A percentile compares a stretch with the other conserved stretches of the same genome.
phyloP scores from a whole-genome alignment of 2,113 vertebrate genomes.

The Diglossa brunneiventris region DNA sequence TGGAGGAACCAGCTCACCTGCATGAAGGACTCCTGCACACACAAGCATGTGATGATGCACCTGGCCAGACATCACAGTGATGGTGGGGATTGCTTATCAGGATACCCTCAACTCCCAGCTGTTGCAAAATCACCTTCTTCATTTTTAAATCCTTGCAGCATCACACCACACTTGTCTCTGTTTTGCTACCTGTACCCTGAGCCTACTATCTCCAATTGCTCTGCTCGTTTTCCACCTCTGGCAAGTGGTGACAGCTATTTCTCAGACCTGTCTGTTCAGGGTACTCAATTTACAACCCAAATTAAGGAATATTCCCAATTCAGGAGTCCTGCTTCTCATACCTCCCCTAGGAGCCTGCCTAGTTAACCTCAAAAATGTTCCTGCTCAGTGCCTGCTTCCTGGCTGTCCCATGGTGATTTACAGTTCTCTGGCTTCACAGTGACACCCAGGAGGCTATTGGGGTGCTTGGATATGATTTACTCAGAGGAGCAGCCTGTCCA shows the following conservation, averaged over 20 bases:
- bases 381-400: not conserved
- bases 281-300: not conserved
- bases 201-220: not conserved
- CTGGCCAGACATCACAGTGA: not conserved
- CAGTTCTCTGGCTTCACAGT: not conserved
- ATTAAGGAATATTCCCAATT: no score
- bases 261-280: not conserved
- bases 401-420: not conserved
- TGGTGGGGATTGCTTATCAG: fast-evolving
- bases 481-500: not conserved
- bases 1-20: not conserved
- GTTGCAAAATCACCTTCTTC: not conserved
- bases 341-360: not conserved
- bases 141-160: not conserved
- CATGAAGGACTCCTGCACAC: not conserved
- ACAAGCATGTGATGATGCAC: fast-evolving
- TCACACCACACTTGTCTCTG: not conserved
- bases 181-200: not conserved
- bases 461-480: no score
- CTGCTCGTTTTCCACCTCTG: not conserved
- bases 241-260: not conserved
- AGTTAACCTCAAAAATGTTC: not conserved
- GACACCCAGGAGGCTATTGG: not conserved
- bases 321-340: not conserved
- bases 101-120: not conserved